Evolutionary conservation across 2,888 invertebrate species (phyloP).

Genomic region (Tubulanus polymorphus): DNA sequence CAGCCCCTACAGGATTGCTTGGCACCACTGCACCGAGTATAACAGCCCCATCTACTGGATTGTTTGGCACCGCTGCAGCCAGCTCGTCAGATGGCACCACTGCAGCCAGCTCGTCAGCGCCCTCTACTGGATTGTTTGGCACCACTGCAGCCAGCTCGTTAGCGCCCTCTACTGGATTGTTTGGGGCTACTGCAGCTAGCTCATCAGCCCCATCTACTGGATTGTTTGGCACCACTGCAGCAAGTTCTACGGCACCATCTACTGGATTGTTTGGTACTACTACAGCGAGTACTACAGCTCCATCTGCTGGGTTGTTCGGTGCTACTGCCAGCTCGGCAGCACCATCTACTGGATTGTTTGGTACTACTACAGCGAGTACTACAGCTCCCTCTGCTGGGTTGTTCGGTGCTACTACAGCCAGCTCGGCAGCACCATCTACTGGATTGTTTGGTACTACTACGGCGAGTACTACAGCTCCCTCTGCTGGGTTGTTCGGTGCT

Average conservation of each 20-base stretch:
- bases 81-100: not conserved
- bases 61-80: not conserved
- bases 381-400: too few species aligned
- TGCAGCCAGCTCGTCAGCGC: not conserved
- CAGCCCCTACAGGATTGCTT: too few species aligned
- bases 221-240: too few species aligned
- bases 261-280: conserved; percentile 15
- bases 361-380: not conserved
- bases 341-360: not conserved
- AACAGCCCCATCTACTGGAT: not conserved
- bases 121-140: conserved; percentile 3
- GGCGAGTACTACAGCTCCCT: too few species aligned
- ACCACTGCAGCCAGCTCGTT: conserved; percentile 3
- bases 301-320: conserved; percentile 8
- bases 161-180: conserved; percentile 7
- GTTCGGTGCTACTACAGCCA: too few species aligned
- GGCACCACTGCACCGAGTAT: too few species aligned
- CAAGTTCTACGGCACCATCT: too few species aligned
- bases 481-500: too few species aligned
- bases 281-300: conserved; percentile 1
- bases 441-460: too few species aligned
- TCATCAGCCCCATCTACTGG: conserved; percentile 1
- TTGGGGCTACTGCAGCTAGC: conserved; percentile 10
- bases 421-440: too few species aligned
- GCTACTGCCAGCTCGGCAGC: conserved; percentile 7